Evolutionary conservation across 2,113 vertebrate genomes (phyloP).

Genomic region (Bos indicus): DNA sequence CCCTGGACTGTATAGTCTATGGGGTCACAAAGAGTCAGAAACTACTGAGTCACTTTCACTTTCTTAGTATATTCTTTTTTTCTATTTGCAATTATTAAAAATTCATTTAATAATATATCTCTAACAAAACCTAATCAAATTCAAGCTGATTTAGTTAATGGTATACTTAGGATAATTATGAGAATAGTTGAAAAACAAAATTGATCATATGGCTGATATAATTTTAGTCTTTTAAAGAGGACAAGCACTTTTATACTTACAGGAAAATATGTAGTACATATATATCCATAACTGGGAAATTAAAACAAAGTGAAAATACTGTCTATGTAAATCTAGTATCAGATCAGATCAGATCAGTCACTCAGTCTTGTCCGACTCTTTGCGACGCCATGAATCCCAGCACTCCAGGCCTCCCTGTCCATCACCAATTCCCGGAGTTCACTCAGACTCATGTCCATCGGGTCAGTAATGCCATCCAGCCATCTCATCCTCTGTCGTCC

Average conservation of each 20-base stretch:
- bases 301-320: background rate
- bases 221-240: background rate
- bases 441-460: no score
- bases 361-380: no score
- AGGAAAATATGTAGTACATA: background rate
- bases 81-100: background rate
- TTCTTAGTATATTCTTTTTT: background rate
- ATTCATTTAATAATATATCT: background rate
- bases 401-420: no score
- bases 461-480: no score
- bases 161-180: background rate
- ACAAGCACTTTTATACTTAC: background rate
- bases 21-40: background rate
- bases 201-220: background rate
- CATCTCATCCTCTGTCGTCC: no score
- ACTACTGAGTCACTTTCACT: background rate
- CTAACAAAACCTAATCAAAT: background rate
- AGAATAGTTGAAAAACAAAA: background rate
- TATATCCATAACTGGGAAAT: background rate
- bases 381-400: no score
- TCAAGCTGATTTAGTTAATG: background rate
- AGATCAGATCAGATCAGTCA: no score
- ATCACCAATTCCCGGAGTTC: no score
- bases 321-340: background rate
- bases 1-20: background rate